Evolutionary conservation across 2,797 vertebrate species (phyloP).

Genomic region (Glossophaga mutica): DNA sequence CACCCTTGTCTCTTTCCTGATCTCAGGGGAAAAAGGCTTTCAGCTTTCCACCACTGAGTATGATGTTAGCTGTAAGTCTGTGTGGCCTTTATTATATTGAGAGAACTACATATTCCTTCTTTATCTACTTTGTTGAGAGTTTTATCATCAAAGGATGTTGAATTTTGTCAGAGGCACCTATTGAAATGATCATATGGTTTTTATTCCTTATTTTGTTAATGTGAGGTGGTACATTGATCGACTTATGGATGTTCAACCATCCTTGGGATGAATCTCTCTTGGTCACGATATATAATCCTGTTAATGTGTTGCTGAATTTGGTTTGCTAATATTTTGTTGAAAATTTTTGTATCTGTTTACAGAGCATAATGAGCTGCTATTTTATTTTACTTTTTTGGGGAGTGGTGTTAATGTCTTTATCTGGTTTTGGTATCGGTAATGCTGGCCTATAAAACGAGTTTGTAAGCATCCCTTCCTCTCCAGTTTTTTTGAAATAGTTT

Average conservation of each 20-base stretch:
- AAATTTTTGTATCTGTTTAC: background rate
- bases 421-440: background rate
- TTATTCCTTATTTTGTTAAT: background rate
- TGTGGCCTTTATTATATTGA: background rate
- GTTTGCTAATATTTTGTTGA: background rate
- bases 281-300: background rate
- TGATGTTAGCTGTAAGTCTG: too few species aligned
- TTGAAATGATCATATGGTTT: background rate
- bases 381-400: too few species aligned
- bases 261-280: background rate
- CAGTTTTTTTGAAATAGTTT: background rate
- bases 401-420: background rate
- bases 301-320: background rate
- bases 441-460: background rate
- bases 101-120: background rate
- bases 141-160: background rate
- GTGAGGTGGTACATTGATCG: background rate
- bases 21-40: background rate
- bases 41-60: background rate
- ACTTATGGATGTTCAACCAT: background rate
- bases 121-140: background rate
- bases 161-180: background rate
- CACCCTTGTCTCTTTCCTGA: background rate
- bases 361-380: background rate
- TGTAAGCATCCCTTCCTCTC: background rate